Evolutionary conservation across 1,140 invertebrate genomes (phyloP).

Genomic region (Diprion similis): DNA sequence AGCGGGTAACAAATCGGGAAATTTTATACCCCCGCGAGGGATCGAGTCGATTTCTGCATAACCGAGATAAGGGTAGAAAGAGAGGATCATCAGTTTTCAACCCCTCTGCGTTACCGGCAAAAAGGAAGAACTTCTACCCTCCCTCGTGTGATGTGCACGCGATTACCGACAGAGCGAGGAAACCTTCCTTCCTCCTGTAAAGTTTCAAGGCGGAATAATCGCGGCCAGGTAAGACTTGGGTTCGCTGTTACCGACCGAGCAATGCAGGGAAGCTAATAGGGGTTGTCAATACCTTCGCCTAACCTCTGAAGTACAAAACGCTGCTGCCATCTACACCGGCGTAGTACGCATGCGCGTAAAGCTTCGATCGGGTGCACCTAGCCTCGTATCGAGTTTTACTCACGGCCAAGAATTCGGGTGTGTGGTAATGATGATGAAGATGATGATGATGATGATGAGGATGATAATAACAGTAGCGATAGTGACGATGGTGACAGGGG

Average conservation of each 20-base stretch:
- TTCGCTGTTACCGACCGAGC: too few species aligned
- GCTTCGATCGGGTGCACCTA: conserved; percentile 44
- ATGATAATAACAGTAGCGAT: too few species aligned
- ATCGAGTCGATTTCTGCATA: background rate
- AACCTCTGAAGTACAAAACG: too few species aligned
- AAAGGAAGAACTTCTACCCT: background rate
- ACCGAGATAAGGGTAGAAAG: background rate
- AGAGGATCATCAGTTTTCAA: background rate
- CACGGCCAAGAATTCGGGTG: background rate
- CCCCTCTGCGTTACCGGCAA: conserved; percentile 42
- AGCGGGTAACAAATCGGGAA: too few species aligned
- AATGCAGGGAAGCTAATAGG: too few species aligned
- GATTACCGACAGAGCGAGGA: background rate
- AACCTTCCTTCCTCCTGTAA: too few species aligned
- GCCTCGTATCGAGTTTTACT: conserved; percentile 12
- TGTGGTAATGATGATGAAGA: background rate
- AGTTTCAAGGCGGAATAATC: too few species aligned
- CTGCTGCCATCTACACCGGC: conserved; percentile 37
- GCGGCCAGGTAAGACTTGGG: too few species aligned
- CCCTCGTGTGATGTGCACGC: background rate
- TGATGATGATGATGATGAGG: too few species aligned
- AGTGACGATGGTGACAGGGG: too few species aligned
- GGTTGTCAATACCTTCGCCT: too few species aligned
- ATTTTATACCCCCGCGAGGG: too few species aligned
- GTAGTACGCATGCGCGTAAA: conserved; percentile 51